Evolutionary conservation across 2,888 invertebrate genomes (phyloP).

Genomic region (Micoletzkya japonica): DNA sequence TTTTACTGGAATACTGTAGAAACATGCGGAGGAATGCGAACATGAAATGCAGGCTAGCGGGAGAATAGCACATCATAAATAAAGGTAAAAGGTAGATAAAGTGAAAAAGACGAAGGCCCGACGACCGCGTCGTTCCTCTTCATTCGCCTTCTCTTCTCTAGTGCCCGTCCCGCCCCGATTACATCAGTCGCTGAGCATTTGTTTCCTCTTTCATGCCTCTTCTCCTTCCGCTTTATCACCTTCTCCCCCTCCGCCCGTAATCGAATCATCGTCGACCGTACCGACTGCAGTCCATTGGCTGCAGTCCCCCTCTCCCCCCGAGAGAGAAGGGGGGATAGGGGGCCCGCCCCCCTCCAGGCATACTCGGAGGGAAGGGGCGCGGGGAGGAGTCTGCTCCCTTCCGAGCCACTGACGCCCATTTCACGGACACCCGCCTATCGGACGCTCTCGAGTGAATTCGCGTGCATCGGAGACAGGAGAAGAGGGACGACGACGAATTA

Average conservation of each 20-base stretch:
- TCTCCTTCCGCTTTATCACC: constrained; percentile 27
- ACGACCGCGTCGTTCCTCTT: background rate
- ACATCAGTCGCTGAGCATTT: constrained; percentile 26
- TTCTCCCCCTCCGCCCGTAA: constrained; percentile 1
- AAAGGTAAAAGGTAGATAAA: background rate
- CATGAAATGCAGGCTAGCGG: too few species aligned
- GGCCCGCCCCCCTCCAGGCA: constrained; percentile 5
- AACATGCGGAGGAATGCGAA: too few species aligned
- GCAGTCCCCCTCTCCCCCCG: too few species aligned
- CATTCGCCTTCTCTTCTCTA: background rate
- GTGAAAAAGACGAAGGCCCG: background rate
- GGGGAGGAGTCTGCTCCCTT: background rate
- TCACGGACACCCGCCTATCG: constrained; percentile 9
- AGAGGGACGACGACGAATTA: background rate
- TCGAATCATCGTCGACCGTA: constrained; percentile 12
- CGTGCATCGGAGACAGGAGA: constrained; percentile 16
- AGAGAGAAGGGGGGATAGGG: background rate
- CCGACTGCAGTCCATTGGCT: too few species aligned
- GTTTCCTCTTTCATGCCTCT: constrained; percentile 21
- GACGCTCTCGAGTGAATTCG: constrained; percentile 26
- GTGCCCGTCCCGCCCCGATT: constrained; percentile 7
- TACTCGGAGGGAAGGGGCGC: background rate
- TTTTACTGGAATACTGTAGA: too few species aligned
- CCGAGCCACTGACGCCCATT: constrained; percentile 1
- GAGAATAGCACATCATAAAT: too few species aligned